Evolutionary conservation across 1,140 invertebrate genomes (phyloP).

Genomic region (Brachionus sp.): DNA sequence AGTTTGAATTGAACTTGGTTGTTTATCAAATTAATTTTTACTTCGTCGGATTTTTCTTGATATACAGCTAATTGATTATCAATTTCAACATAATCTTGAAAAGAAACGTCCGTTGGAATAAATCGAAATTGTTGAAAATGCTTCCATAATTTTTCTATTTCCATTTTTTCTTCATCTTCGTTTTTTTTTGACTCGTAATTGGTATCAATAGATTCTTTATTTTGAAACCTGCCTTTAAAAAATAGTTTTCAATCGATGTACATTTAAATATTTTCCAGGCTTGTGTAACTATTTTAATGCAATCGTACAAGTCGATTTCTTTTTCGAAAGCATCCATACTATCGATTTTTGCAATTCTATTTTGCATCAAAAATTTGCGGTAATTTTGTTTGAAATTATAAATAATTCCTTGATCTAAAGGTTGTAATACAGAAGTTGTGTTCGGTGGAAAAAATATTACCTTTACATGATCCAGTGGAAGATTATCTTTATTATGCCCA

Average conservation of each 20-base stretch:
- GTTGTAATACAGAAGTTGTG: too few species aligned
- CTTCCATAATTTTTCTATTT: neutral
- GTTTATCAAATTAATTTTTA: too few species aligned
- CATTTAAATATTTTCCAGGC: neutral
- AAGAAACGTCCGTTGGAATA: neutral
- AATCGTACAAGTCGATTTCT: neutral
- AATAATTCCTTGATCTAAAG: too few species aligned
- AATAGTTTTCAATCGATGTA: neutral
- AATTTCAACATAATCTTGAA: neutral
- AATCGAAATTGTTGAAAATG: neutral
- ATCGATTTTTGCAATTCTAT: neutral
- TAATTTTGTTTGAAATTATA: too few species aligned
- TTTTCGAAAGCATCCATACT: neutral
- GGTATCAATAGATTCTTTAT: neutral
- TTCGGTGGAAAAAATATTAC: too few species aligned
- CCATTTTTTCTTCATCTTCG: neutral
- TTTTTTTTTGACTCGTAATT: neutral
- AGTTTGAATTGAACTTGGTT: too few species aligned
- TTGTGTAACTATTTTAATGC: neutral
- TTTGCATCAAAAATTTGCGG: neutral
- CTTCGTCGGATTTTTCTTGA: neutral
- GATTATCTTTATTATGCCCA: neutral
- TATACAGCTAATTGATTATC: neutral
- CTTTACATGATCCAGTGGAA: neutral
- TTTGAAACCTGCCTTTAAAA: neutral